Conservation (phyloP, 1,140 invertebrate genomes). For the Macrobrachium rosenbergii region DNA sequence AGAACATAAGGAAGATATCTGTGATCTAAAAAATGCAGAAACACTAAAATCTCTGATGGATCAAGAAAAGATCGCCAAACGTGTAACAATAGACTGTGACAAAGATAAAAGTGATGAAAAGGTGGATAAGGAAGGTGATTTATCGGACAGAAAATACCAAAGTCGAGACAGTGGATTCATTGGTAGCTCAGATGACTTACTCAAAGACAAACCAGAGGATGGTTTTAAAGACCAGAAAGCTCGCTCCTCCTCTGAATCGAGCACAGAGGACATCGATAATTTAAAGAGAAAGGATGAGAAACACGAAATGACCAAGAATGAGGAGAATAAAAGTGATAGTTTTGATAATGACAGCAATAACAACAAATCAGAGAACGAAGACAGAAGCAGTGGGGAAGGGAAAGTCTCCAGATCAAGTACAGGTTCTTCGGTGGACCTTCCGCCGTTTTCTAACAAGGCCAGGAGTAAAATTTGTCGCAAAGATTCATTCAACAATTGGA, state of each 20-base stretch:
- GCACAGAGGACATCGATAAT: constrained; percentile 41
- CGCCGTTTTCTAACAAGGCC: constrained; percentile 67
- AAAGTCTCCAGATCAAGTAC: constrained; percentile 66
- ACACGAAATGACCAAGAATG: constrained; percentile 11
- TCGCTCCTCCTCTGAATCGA: constrained; percentile 63
- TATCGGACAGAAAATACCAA: constrained; percentile 74
- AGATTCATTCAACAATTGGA: constrained; percentile 94
- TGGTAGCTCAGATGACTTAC: constrained; percentile 87
- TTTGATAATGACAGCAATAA: constrained; percentile 63
- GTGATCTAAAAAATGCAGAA: constrained; percentile 49
- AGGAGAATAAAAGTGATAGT: constrained; percentile 45
- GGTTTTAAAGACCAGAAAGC: constrained; percentile 52
- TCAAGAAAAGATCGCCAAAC: constrained; percentile 57
- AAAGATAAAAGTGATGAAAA: constrained; percentile 46
- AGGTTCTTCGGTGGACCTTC: constrained; percentile 64
- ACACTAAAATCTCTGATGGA: constrained; percentile 50
- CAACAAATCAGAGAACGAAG: constrained; percentile 59
- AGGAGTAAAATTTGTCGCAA: constrained; percentile 78
- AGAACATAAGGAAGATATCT: constrained; percentile 62
- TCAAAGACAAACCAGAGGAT: constrained; percentile 73
- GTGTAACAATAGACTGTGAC: constrained; percentile 53
- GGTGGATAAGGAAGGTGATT: constrained; percentile 56
- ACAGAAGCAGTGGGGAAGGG: constrained; percentile 65
- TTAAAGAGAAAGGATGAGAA: constrained; percentile 28
- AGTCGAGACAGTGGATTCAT: constrained; percentile 89